Conservation (phyloP, 1,140 invertebrate species). For the Papilio dardanus region DNA sequence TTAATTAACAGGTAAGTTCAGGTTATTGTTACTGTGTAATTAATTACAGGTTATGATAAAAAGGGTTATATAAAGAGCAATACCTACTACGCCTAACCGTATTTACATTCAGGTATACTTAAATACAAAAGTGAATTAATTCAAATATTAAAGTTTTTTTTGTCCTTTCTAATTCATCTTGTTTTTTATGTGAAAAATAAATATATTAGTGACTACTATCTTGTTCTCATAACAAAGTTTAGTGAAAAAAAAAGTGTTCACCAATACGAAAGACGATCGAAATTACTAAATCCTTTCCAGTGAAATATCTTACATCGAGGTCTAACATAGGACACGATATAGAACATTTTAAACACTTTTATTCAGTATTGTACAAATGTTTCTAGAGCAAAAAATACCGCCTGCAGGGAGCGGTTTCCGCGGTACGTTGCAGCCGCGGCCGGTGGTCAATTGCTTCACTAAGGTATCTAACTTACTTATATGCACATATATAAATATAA, state of each 20-base stretch:
- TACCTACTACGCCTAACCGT: background rate
- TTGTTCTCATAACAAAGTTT: too few relatives aligned
- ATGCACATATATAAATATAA: conserved; percentile 19
- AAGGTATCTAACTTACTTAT: background rate
- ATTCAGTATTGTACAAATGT: conserved; percentile 1
- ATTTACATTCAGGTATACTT: background rate
- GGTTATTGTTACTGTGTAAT: background rate
- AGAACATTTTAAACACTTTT: conserved; percentile 2
- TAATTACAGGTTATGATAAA: conserved; percentile 9
- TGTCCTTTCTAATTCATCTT: background rate
- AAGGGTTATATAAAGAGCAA: background rate
- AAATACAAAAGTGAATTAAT: background rate
- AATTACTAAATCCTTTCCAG: too few relatives aligned
- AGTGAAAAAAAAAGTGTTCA: too few relatives aligned
- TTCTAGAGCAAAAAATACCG: conserved; percentile 28
- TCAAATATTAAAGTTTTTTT: background rate
- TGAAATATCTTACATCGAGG: too few relatives aligned
- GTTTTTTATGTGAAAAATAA: background rate
- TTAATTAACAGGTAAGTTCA: conserved; percentile 24
- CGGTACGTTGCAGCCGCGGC: conserved; percentile 24
- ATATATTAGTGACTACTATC: too few relatives aligned
- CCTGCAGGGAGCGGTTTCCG: conserved; percentile 21
- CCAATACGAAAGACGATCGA: too few relatives aligned
- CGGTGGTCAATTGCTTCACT: conserved; percentile 32
- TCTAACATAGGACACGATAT: background rate